Evolutionary conservation across 30 jellyfish, hydroid and myxozoan genomes (phyloP), one percentile per base, ranked within the genome.

Genomic region (Sanderia malayensis): DNA sequence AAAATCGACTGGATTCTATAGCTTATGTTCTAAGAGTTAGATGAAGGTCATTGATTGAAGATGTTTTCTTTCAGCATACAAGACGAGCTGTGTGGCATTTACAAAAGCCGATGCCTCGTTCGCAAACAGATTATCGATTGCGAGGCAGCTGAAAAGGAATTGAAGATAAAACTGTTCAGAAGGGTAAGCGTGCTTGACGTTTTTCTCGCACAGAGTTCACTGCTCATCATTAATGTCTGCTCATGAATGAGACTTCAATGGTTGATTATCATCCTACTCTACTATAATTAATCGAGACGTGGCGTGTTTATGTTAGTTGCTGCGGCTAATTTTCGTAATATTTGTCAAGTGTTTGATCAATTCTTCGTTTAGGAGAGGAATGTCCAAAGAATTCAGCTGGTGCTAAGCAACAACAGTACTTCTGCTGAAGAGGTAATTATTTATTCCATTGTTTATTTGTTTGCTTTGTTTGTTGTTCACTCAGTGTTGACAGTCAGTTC

Each of bases 141-240:
- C 72, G 97, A 88, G 87, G 95, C 95, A 30, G 77, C 94, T 6
- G 95, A 88, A 58, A 80, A 82, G 67, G 95, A 88, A 70, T 32
- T 80, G 29, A 70, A 71, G 37, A 80, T 88, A 37, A 88, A 88
- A 31, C 73, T 88, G 28, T 61, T 21, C 47, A 57, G 52, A 49
- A 81, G 83, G 92, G 97, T 88, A 75, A 11, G 73, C 33, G n/a
- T n/a, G n/a, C n/a, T n/a, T n/a, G n/a, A n/a, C n/a, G n/a, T n/a
- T n/a, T n/a, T n/a, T n/a, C n/a, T n/a, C n/a, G n/a, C n/a, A n/a
- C n/a, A n/a, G n/a, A n/a, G n/a, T n/a, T n/a, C n/a, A n/a, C n/a
- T n/a, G n/a, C n/a, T n/a, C n/a, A n/a, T n/a, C n/a, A n/a, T n/a
- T n/a, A n/a, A n/a, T n/a, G n/a, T n/a, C n/a, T n/a, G n/a, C n/a